phyloP scores from a whole-genome alignment of 1,140 invertebrate species.

The Drosophila triauraria region DNA sequence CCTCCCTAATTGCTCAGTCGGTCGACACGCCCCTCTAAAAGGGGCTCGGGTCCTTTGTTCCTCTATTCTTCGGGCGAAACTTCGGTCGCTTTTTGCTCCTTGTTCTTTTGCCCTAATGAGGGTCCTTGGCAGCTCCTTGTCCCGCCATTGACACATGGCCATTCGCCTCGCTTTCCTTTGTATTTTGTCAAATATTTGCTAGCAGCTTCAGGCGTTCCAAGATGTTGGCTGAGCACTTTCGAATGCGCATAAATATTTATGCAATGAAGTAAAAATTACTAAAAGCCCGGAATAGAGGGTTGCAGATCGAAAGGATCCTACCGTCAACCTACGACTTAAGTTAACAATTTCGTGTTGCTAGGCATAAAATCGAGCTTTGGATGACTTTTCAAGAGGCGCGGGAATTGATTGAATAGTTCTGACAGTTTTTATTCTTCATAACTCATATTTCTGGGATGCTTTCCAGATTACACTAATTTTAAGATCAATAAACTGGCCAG shows the following conservation, averaged over 20 bases:
- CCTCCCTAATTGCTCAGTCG: constrained; percentile 70
- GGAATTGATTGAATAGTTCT: constrained; percentile 6
- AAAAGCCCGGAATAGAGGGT: constrained; percentile 35
- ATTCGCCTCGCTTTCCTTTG: constrained; percentile 39
- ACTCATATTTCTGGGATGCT: not conserved
- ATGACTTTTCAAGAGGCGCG: constrained; percentile 10
- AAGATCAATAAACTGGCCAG: not conserved
- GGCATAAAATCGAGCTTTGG: constrained; percentile 4
- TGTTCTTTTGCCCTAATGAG: constrained; percentile 78
- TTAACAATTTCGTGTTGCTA: not conserved
- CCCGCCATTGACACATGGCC: constrained; percentile 75
- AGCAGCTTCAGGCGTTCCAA: constrained; percentile 40
- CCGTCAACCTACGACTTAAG: not conserved
- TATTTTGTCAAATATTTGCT: constrained; percentile 74
- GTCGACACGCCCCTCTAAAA: constrained; percentile 62
- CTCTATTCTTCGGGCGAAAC: constrained; percentile 41
- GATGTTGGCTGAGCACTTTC: constrained; percentile 59
- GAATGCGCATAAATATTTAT: constrained; percentile 80
- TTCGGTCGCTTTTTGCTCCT: constrained; percentile 40
- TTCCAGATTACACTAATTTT: not conserved
- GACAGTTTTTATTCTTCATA: constrained; percentile 6
- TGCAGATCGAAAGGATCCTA: constrained; percentile 7
- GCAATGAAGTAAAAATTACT: constrained; percentile 75
- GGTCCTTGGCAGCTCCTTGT: constrained; percentile 61
- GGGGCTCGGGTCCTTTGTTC: constrained; percentile 56